phyloP scores from a whole-genome alignment of 23 tunicate genomes.

The Phallusia fumigata region DNA sequence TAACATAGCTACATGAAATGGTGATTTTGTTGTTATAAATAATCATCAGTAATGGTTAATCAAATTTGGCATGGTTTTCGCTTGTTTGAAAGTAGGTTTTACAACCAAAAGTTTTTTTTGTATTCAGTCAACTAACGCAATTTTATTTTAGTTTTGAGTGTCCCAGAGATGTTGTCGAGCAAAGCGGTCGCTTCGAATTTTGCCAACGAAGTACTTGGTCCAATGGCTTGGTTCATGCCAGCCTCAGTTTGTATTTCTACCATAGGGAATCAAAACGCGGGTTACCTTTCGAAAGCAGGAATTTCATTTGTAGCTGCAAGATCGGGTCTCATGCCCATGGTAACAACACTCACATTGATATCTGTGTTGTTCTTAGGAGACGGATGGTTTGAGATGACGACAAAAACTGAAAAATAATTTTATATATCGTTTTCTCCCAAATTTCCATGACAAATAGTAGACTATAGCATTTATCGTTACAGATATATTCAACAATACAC shows the following conservation, averaged over 20 bases:
- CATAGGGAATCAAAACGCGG: slow-evolving; percentile 41
- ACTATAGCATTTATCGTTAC: no score
- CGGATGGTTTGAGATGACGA: no score
- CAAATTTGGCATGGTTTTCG: no score
- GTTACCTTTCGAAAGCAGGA: slow-evolving; percentile 18
- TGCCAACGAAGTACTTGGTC: slow-evolving; percentile 31
- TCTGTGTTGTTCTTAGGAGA: no score
- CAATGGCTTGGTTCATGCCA: slow-evolving; percentile 58
- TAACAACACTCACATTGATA: no score
- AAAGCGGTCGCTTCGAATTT: slow-evolving; percentile 68
- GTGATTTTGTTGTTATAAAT: no score
- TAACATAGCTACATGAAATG: no score
- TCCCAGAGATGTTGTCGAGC: slow-evolving; percentile 48
- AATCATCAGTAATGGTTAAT: no score
- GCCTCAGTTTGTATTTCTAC: slow-evolving; percentile 53
- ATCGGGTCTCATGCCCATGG: slow-evolving; percentile 34
- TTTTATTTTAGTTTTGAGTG: not conserved
- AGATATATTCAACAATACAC: slow-evolving; percentile 29
- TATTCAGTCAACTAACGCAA: not conserved
- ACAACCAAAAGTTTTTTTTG: not conserved
- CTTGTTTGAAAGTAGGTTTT: not conserved
- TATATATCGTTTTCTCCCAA: no score
- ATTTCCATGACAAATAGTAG: no score
- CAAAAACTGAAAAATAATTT: no score
- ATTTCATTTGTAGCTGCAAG: slow-evolving; percentile 42